Conservation (phyloP, 23 tunicate genomes). For the Trididemnum clinides region DNA sequence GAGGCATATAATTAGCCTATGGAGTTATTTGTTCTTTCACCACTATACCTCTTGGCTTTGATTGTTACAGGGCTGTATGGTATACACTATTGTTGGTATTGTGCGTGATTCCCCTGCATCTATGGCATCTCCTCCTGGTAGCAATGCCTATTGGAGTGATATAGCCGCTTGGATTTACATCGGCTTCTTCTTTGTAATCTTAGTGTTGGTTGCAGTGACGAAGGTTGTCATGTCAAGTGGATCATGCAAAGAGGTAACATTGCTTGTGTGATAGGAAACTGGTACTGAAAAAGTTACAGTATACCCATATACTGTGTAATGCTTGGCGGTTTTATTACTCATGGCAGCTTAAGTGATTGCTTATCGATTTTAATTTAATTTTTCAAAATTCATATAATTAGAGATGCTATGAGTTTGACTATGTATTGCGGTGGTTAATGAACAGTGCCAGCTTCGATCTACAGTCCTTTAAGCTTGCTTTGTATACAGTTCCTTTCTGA, state of each 20-base stretch:
- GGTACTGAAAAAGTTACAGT: too few relatives aligned
- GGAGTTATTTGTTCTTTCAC: too few relatives aligned
- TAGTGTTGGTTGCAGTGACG: slow-evolving; percentile 46
- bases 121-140: slow-evolving; percentile 29
- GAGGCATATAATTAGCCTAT: too few relatives aligned
- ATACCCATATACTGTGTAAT: background rate
- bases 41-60: too few relatives aligned
- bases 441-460: too few relatives aligned
- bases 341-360: too few relatives aligned
- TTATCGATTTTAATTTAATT: too few relatives aligned
- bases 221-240: slow-evolving; percentile 59
- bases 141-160: slow-evolving; percentile 13
- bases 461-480: too few relatives aligned
- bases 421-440: too few relatives aligned
- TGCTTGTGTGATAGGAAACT: background rate
- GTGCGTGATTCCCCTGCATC: slow-evolving; percentile 23
- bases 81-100: slow-evolving; percentile 53
- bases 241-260: slow-evolving; percentile 49
- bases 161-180: slow-evolving; percentile 52
- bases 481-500: too few relatives aligned
- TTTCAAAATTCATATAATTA: too few relatives aligned
- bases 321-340: background rate
- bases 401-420: too few relatives aligned
- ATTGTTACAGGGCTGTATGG: slow-evolving; percentile 46
- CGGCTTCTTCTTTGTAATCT: slow-evolving; percentile 53